Conservation (phyloP, 1,140 invertebrate genomes). For the Drosophila erecta region DNA sequence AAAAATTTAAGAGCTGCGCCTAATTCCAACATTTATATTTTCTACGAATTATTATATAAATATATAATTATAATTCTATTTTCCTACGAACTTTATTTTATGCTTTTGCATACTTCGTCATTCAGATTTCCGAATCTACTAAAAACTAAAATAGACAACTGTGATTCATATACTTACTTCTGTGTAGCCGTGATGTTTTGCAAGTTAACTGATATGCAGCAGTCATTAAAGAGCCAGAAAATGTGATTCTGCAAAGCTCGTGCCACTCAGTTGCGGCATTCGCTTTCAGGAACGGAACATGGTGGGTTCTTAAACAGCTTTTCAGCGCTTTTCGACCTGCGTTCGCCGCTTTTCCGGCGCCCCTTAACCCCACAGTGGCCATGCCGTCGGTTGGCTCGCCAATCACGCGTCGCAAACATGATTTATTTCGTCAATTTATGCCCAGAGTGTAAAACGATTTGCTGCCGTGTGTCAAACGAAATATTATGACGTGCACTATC, state of each 20-base stretch:
- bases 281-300: not conserved
- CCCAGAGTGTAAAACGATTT: constrained; percentile 70
- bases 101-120: no score
- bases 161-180: no score
- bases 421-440: constrained; percentile 82
- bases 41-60: no score
- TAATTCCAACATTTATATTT: no score
- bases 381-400: constrained; percentile 22
- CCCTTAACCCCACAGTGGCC: constrained; percentile 1
- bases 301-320: not conserved
- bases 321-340: constrained; percentile 6
- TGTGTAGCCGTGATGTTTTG: not conserved
- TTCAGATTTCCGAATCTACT: no score
- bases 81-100: no score
- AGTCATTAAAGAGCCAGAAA: no score
- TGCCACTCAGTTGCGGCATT: not conserved
- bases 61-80: no score
- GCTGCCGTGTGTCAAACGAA: constrained; percentile 66
- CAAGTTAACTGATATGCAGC: no score
- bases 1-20: no score
- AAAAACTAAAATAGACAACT: no score
- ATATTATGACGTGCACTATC: constrained; percentile 69
- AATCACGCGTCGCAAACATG: constrained; percentile 72
- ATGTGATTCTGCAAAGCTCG: no score
- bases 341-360: constrained; percentile 27